phyloP scores from a whole-genome alignment of 2,888 invertebrate genomes.

The Pollenia angustigena region DNA sequence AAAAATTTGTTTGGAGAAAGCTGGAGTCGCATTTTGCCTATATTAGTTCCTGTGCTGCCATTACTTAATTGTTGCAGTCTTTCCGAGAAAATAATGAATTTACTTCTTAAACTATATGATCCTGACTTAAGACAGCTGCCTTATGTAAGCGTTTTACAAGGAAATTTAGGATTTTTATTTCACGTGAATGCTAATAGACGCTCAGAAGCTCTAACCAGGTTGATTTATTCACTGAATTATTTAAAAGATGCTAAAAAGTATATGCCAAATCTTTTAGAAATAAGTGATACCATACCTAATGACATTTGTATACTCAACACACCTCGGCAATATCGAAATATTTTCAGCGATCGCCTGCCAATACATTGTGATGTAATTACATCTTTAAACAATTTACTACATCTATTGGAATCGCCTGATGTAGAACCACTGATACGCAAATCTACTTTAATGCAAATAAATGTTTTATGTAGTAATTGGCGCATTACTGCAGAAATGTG shows the following conservation, averaged over 20 bases:
- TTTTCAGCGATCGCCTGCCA: conserved; percentile 76
- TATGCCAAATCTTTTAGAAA: conserved; percentile 76
- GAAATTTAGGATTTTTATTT: conserved; percentile 80
- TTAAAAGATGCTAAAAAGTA: conserved; percentile 74
- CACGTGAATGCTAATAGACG: conserved; percentile 76
- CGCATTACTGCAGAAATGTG: conserved; percentile 76
- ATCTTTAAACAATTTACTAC: conserved; percentile 77
- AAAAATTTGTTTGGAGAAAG: conserved; percentile 75
- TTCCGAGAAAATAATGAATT: conserved; percentile 74
- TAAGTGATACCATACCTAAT: conserved; percentile 77
- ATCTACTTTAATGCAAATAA: conserved; percentile 80
- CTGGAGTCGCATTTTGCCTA: conserved; percentile 76
- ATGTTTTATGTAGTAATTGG: conserved; percentile 80
- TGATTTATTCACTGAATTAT: conserved; percentile 77
- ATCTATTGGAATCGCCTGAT: conserved; percentile 78
- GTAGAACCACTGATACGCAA: conserved; percentile 80
- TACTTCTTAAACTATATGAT: conserved; percentile 78
- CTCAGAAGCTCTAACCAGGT: conserved; percentile 77
- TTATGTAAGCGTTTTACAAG: conserved; percentile 76
- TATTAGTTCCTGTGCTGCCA: conserved; percentile 79
- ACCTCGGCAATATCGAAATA: conserved; percentile 76
- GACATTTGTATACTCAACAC: conserved; percentile 78
- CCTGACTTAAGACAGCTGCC: conserved; percentile 78
- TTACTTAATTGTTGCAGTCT: conserved; percentile 77
- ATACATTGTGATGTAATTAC: conserved; percentile 35